These are phyloP conservation scores for Carapus acus DNA, from an alignment of 2,797 vertebrate genomes.

Conservation along the genomic window DNA sequence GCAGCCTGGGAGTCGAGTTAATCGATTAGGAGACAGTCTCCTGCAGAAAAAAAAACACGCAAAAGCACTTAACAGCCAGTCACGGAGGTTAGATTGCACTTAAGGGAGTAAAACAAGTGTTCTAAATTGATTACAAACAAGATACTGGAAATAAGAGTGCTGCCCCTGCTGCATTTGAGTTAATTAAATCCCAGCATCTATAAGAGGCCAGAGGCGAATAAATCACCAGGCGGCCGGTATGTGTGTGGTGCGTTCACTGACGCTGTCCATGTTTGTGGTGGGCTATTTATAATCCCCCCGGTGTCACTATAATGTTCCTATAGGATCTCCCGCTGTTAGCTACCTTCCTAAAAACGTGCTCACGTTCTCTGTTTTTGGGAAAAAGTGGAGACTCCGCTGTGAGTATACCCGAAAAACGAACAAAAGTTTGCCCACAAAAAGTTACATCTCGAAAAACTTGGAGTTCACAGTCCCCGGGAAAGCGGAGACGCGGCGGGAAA, in stretches of 20 bases:
- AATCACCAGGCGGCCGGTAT: slow-evolving; percentile 3
- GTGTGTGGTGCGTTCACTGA: slow-evolving; percentile 2
- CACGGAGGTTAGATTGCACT: slow-evolving; percentile 5
- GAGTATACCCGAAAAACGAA: background rate
- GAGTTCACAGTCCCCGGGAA: too few species aligned
- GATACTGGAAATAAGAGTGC: background rate
- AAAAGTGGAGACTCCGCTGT: background rate
- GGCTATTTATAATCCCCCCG: slow-evolving; percentile 39
- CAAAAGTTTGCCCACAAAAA: too few species aligned
- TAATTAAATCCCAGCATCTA: slow-evolving; percentile 4
- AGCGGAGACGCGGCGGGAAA: too few species aligned
- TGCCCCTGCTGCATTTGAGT: background rate
- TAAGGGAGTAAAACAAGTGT: background rate
- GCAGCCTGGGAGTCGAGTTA: slow-evolving; percentile 10
- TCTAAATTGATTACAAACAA: slow-evolving; percentile 6
- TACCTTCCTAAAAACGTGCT: background rate
- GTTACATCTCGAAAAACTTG: too few species aligned
- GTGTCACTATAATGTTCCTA: slow-evolving; percentile 12
- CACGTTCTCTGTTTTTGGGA: too few species aligned
- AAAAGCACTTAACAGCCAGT: slow-evolving; percentile 21
- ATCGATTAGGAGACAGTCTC: slow-evolving; percentile 4
- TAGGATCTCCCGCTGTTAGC: background rate
- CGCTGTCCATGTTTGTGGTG: slow-evolving; percentile 30
- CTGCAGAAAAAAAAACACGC: slow-evolving; percentile 5
- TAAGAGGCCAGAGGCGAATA: background rate